Base-by-base conservation (phyloP, 2,113 vertebrate species). In the Grus americana region DNA sequence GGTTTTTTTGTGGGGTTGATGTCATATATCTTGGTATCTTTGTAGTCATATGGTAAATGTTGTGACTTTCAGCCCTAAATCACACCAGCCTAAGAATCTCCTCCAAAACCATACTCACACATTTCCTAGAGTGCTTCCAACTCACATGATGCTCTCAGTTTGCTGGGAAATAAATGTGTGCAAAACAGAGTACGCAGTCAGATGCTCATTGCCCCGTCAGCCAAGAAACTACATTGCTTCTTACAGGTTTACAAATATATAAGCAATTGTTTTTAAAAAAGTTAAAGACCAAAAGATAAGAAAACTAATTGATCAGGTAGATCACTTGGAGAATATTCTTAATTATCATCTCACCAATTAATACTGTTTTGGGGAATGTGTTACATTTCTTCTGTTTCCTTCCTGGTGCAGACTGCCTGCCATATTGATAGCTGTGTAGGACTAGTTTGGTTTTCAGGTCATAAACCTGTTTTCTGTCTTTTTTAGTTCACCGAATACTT, bases 1-100 rank as follows among this genome's bases (percentile, higher is more conserved):
- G 23, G 0, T 0, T 49, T 0, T 62, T 52, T 62, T 55, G 52
- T 52, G 34, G 32, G 21, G 21, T 38, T 75, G n/a, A 58, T 80
- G 34, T 88, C 68, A 54, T 57, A 4, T 79, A 71, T 78, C 47
- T 52, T 75, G 34, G 7, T 95, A 57, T 59, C 47, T 65, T 57
- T 81, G 47, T 79, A 85, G 74, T 57, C 36, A 76, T n/a, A 79
- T 63, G 26, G 70, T 91, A 84, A 89, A 74, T 68, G 38, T 91
- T 68, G 38, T 91, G 62, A 78, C 74, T 91, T 91, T 24, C 52
- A 94, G 61, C 40, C 79, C 44, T 68, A 32, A 81, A 59, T 81
- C 24, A 21, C 36, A 12, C 24, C 50, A 38, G 61, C 79, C 15
- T 74, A 49, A 87, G 65, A 79, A 65, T 71, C 65, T 84, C 29